Evolutionary conservation across 2,797 vertebrate genomes (phyloP), one percentile per base, ranked within the genome.

Genomic region (Sebastolobus altivelis): DNA sequence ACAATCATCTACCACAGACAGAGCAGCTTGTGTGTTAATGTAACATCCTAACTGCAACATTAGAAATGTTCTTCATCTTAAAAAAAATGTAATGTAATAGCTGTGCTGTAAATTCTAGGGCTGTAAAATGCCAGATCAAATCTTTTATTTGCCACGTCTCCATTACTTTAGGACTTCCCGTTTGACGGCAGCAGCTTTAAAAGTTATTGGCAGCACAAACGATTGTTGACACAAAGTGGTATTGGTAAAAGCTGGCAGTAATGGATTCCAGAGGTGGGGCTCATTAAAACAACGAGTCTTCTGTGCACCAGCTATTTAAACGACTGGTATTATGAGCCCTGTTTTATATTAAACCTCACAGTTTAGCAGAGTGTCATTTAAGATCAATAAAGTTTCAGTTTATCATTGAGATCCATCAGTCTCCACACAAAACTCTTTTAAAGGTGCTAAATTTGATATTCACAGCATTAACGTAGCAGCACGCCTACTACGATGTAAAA

Each of bases 141-240:
- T 59, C 59, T 71, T 71, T 20, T 7, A 1, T 49, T 35, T 70
- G 29, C 4, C 54, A 12, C 1, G 14, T 67, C 61, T 67, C n/a
- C 52, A 37, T 55, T 68, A 43, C 37, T 75, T 38, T 14, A 31
- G 56, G 22, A 10, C n/a, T 38, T 60, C 8, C 7, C 11, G 46
- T 67, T 33, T 74, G 68, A 37, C 27, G 1, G 55, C 55, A 14
- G 33, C 2, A 18, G 49, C 59, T 58, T 62, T 63, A 55, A 33
- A 68, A 40, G 16, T 66, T 68, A 38, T 22, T 56, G 81, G 67
- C 75, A 79, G 37, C 12, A 43, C 18, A 72, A 76, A 65, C 4
- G 9, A 18, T 22, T 68, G 40, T 55, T 54, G 72, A 74, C 46
- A 52, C 55, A 62, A 7, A 69, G 56, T 11, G 5, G 7, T 62